These are phyloP conservation scores for Pogonocichla stellata DNA, from an alignment of 2,113 vertebrate genomes.

Conservation along the genomic window DNA sequence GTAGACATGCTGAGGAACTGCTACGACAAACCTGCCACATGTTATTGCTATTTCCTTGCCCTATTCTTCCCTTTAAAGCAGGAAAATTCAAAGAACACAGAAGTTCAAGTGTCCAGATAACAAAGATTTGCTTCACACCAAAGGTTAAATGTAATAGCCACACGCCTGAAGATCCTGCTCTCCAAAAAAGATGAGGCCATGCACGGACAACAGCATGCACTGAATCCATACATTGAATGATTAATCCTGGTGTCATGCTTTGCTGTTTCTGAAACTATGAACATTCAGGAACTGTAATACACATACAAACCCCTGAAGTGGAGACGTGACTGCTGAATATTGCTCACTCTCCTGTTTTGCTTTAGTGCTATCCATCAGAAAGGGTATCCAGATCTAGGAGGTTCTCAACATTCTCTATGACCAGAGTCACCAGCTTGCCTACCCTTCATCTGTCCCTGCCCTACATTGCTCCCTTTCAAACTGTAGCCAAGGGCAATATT, in stretches of 20 bases:
- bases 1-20: neutral
- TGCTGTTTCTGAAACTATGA: neutral
- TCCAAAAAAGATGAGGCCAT: neutral
- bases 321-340: neutral
- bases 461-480: neutral
- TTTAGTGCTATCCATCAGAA: neutral
- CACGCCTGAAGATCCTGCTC: neutral
- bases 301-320: neutral
- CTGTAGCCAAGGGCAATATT: neutral
- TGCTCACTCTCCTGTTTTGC: neutral
- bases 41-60: neutral
- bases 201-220: fast-evolving
- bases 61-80: neutral
- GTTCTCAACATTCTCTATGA: neutral
- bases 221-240: fast-evolving
- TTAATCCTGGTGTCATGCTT: neutral
- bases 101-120: neutral
- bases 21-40: neutral
- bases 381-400: neutral
- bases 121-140: neutral
- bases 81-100: neutral
- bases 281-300: neutral
- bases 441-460: slow-evolving; percentile 2
- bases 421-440: neutral
- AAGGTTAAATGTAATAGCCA: neutral